Evolutionary conservation across 1,140 invertebrate genomes (phyloP).

Genomic region (Zaprionus africanus): DNA sequence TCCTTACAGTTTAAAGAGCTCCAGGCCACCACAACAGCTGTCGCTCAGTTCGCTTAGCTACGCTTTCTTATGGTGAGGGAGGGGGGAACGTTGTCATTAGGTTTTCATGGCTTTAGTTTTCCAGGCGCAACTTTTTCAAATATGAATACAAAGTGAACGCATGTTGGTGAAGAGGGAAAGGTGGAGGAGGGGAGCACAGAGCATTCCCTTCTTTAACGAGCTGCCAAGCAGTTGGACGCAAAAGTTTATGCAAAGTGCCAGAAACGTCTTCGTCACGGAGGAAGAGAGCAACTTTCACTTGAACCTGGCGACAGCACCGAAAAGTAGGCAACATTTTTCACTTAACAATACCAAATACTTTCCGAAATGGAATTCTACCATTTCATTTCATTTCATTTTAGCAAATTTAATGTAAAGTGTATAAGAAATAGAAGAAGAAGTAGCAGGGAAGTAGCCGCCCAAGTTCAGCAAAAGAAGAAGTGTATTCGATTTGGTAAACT

Average conservation of each 20-base stretch:
- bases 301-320: constrained; percentile 17
- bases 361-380: neutral
- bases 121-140: constrained; percentile 59
- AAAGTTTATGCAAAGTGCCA: constrained; percentile 54
- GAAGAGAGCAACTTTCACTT: constrained; percentile 2
- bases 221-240: constrained; percentile 54
- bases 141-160: constrained; percentile 64
- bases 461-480: neutral
- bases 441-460: neutral
- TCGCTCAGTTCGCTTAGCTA: constrained; percentile 1
- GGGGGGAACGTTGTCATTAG: constrained; percentile 57
- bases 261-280: constrained; percentile 46
- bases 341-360: constrained; percentile 23
- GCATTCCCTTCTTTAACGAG: constrained; percentile 50
- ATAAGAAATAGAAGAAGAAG: neutral
- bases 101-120: constrained; percentile 76
- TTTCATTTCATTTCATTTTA: neutral
- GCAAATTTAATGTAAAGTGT: constrained; percentile 6
- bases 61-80: neutral
- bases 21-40: constrained; percentile 12
- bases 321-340: constrained; percentile 37
- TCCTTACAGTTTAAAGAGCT: neutral
- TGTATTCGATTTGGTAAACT: neutral
- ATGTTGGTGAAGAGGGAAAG: neutral
- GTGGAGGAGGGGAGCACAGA: constrained; percentile 18